Base-by-base conservation (phyloP, 2,888 invertebrate genomes). In the Sclerodermus sp. region DNA sequence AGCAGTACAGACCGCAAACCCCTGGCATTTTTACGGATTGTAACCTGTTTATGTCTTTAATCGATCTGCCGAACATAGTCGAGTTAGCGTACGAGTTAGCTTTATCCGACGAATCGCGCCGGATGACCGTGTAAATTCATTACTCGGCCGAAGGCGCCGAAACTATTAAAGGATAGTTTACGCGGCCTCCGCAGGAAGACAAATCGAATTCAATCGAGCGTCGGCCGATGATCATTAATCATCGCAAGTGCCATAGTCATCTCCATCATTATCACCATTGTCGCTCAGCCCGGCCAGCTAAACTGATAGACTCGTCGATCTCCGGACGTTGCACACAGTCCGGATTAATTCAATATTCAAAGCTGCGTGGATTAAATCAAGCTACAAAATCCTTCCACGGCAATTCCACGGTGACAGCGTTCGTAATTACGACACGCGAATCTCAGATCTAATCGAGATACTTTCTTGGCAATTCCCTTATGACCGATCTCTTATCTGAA, bases 151-250 rank as follows among this genome's bases (percentile, higher is more conserved):
- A 51, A 53, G 55, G 63, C 49, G 63, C 42, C 48, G 57, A 53
- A 51, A 55, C 56, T 65, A 59, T 63, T 64, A 63, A 61, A 59
- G 53, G 55, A 57, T 61, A 59, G 57, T 64, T 64, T 57, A 59
- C 46, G 18, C 38, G 47, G 31, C 23, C 41, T 34, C 36, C 45
- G 48, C 12, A 5, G 50, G 53, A 64, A 63, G 59, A 64, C 63
- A 61, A 63, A 63, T 63, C 59, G 64, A 64, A 54, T 37, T 48
- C 53, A 53, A 53, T 52, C 59, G 61, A 42, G 31, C 54, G 55
- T n/a, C 2, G 38, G 38, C 10, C 49, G 39, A 37, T 23, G 44
- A 31, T 59, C 63, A 59, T 63, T 63, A 63, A 63, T 63, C 63
- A 64, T 61, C 57, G 23, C 55, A 45, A 59, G 47, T 50, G 55